phyloP scores from a whole-genome alignment of 2,888 invertebrate genomes.

The Alloscopus bannaensis region DNA sequence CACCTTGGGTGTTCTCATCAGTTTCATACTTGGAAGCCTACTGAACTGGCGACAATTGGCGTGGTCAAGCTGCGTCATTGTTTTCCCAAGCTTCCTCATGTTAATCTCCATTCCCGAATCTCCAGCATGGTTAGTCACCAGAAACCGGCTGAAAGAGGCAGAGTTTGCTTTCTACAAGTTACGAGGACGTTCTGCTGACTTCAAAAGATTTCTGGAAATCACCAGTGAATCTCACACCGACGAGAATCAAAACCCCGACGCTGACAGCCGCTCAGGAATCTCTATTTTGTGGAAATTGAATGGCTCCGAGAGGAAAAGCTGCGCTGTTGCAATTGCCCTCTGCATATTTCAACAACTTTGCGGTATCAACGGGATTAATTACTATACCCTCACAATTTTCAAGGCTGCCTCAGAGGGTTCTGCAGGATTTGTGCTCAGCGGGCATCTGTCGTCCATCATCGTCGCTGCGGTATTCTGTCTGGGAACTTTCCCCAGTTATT shows the following conservation, averaged over 20 bases:
- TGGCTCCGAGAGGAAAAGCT: constrained; percentile 58
- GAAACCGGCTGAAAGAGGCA: constrained; percentile 56
- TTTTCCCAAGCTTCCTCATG: constrained; percentile 62
- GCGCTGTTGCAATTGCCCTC: constrained; percentile 64
- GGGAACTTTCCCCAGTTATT: constrained; percentile 66
- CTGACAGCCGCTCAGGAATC: constrained; percentile 34
- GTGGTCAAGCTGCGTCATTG: constrained; percentile 51
- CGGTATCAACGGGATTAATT: constrained; percentile 69
- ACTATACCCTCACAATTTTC: constrained; percentile 70
- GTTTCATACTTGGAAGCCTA: constrained; percentile 66
- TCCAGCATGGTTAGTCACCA: constrained; percentile 66
- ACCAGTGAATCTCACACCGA: constrained; percentile 47
- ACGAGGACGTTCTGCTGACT: constrained; percentile 56
- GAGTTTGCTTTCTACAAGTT: constrained; percentile 62
- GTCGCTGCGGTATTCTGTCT: constrained; percentile 66
- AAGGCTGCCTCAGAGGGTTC: constrained; percentile 61
- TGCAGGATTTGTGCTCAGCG: constrained; percentile 52
- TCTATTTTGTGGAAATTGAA: constrained; percentile 49
- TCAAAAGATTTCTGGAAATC: constrained; percentile 48
- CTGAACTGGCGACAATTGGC: constrained; percentile 68
- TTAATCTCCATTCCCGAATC: constrained; percentile 68
- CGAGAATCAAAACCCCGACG: constrained; percentile 58
- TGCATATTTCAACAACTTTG: constrained; percentile 69
- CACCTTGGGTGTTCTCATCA: constrained; percentile 66
- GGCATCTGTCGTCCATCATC: constrained; percentile 67